Base-by-base conservation (phyloP, 2,113 vertebrate genomes). In the Aramus guarauna region DNA sequence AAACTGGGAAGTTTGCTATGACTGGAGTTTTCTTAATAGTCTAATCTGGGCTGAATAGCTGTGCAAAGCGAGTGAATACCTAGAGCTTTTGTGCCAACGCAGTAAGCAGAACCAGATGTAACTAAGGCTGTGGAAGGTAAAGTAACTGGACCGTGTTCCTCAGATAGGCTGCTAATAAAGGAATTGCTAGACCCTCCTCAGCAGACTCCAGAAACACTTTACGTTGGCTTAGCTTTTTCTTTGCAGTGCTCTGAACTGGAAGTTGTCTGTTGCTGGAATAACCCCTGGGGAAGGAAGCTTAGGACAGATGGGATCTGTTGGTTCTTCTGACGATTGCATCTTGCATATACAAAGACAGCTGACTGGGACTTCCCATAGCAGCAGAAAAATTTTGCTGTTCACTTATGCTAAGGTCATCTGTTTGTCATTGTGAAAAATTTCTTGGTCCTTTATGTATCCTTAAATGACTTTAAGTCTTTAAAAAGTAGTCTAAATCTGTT, bases 341-440 rank as follows among this genome's bases (percentile, higher is more conserved):
- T n/a, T 62, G 45, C 5, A 1, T 34, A 5, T 85, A 50, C 36
- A 60, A 26, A 37, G n/a, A 26, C 0, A 0, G 41, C 29, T 69
- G 73, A 36, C 27, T n/a, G 55, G 34, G 39, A 29, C 53, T 71
- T 72, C 50, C 15, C 34, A 23, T 27, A 76, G 67, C 78, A 92
- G 37, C 68, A 69, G 68, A 81, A 78, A 41, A 14, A 12, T 7
- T 22, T 36, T 73, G 29, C 52, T 82, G 10, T 79, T 85, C n/a
- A 20, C 11, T 73, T 90, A 16, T 64, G n/a, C 29, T 72, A 17
- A 79, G 9, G 27, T 79, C 34, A 55, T 67, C 26, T 82, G 8
- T 53, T 69, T 36, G 48, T 84, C 59, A 37, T 10, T 16, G 21
- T 36, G 47, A 37, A 63, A 50, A 58, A 48, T 8, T 3, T 76